A percentile compares a stretch with the other conserved stretches of the same genome.
phyloP scores from a whole-genome alignment of 2,113 vertebrate genomes.

The Trochalopteron elliotii region DNA sequence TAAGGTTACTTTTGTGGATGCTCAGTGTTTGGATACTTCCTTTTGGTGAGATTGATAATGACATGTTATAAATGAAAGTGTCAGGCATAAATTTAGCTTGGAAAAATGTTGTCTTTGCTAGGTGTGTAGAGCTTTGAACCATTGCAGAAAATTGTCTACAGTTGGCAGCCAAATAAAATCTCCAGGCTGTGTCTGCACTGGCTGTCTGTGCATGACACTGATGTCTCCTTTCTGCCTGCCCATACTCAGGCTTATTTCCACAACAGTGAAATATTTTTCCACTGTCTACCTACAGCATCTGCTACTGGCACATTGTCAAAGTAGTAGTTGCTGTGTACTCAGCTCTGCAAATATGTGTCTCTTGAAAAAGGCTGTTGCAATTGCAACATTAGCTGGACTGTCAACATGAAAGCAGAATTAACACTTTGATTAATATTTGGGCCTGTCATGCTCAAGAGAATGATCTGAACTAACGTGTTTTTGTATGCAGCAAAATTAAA shows the following conservation, averaged over 20 bases:
- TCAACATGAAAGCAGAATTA: neutral
- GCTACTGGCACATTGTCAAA: neutral
- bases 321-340: neutral
- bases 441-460: neutral
- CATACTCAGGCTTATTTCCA: neutral
- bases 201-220: neutral
- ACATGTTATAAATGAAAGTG: neutral
- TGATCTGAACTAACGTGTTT: neutral
- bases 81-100: neutral
- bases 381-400: neutral
- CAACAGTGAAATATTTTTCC: neutral
- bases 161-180: neutral
- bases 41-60: neutral
- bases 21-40: neutral
- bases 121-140: neutral
- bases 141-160: neutral
- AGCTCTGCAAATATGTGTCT: neutral
- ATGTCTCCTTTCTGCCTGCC: neutral
- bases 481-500: neutral
- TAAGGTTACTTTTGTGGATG: neutral
- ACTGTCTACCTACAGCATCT: neutral
- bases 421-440: neutral
- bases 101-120: neutral
- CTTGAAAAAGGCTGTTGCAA: neutral
- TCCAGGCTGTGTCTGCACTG: neutral